These are phyloP conservation scores for Byasa hedistus DNA, from an alignment of 2,888 invertebrate genomes.

Conservation along the genomic window DNA sequence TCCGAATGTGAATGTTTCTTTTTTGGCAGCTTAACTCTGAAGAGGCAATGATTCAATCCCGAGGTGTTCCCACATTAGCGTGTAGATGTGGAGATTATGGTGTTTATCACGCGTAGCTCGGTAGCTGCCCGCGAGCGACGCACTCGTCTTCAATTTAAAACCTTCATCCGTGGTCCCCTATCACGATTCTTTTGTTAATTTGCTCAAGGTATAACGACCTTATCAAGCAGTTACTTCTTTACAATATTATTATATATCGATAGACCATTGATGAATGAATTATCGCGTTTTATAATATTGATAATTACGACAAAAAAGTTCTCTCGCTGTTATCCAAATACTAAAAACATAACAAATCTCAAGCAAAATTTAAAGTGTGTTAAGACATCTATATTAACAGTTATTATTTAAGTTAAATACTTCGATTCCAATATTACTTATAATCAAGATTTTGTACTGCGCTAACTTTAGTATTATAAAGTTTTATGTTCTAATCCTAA, in stretches of 20 bases:
- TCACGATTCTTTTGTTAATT: conserved; percentile 31
- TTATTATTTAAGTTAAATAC: no score
- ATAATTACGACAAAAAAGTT: no score
- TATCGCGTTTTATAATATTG: no score
- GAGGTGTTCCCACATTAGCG: conserved; percentile 46
- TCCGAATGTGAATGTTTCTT: not conserved
- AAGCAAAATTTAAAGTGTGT: no score
- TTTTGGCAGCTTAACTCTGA: conserved; percentile 25
- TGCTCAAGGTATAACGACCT: conserved; percentile 14
- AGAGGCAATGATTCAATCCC: conserved; percentile 20
- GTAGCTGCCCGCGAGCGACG: conserved; percentile 56
- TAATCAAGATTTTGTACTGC: no score
- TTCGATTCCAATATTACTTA: no score
- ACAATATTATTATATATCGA: not conserved
- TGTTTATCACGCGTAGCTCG: conserved; percentile 63
- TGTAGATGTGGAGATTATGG: conserved; percentile 54
- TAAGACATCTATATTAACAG: no score
- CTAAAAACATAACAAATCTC: no score
- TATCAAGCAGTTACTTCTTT: conserved; percentile 4
- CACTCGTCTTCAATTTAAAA: conserved; percentile 41
- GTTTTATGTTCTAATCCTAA: no score
- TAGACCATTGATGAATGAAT: not conserved
- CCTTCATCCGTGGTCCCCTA: conserved; percentile 32
- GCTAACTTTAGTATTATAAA: no score
- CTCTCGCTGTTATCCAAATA: no score